Percentiles rank a stretch among this genome's conserved stretches.
These are phyloP conservation scores for Sternotherus odoratus DNA, from an alignment of 2,797 vertebrate genomes.

Conservation along the genomic window DNA sequence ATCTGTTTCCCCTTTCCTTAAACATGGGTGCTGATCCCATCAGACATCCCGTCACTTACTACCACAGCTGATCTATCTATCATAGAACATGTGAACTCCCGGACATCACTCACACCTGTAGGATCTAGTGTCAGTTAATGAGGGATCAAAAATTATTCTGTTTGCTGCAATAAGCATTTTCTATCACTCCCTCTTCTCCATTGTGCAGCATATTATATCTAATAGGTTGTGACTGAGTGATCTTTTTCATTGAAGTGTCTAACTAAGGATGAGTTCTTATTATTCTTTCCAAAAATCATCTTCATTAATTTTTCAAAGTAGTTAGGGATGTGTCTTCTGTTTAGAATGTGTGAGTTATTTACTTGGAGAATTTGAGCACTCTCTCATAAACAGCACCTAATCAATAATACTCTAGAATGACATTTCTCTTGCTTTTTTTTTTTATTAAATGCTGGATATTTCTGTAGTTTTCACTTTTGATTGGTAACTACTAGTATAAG, in stretches of 20 bases:
- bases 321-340: background rate
- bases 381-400: background rate
- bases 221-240: background rate
- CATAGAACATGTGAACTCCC: background rate
- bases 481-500: background rate
- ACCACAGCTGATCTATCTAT: background rate
- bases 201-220: background rate
- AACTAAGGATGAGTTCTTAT: background rate
- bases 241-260: background rate
- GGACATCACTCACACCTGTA: background rate
- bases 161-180: background rate
- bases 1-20: background rate
- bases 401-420: background rate
- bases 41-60: background rate
- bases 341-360: background rate
- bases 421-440: background rate
- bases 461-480: background rate
- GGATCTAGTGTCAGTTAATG: background rate
- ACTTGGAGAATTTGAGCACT: background rate
- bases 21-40: background rate
- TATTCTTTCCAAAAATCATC: background rate
- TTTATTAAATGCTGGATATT: background rate
- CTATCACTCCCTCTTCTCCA: background rate
- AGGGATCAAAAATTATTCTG: background rate
- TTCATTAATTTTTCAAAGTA: background rate